A percentile compares a stretch with the other conserved stretches of the same genome.
These are phyloP conservation scores for Rhinichthys osculus DNA, from an alignment of 2,797 vertebrate species.

Conservation along the genomic window DNA sequence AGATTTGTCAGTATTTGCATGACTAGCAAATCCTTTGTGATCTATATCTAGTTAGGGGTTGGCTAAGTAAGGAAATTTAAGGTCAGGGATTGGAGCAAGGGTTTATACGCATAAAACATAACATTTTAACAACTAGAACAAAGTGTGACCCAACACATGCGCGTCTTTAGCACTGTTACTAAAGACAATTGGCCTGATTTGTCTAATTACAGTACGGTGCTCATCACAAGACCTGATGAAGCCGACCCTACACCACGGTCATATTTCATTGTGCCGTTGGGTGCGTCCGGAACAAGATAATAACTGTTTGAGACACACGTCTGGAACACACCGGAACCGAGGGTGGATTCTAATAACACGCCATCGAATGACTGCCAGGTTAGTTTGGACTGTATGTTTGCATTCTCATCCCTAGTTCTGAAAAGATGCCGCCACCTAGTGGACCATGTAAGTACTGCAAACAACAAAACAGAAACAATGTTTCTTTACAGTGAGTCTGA, in stretches of 20 bases:
- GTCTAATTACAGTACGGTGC: not conserved
- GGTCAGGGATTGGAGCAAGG: not conserved
- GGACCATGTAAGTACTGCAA: slow-evolving; percentile 48
- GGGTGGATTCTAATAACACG: not conserved
- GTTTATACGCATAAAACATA: not conserved
- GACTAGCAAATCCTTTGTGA: not conserved
- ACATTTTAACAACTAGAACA: not conserved
- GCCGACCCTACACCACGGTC: not conserved
- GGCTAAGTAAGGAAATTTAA: not conserved
- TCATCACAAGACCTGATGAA: not conserved
- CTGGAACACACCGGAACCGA: not conserved
- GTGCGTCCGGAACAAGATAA: not conserved
- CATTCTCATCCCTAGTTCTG: not conserved
- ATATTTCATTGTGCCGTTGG: not conserved
- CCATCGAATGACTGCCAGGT: not conserved
- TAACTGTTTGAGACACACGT: not conserved
- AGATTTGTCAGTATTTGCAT: not conserved
- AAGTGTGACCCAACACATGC: not conserved
- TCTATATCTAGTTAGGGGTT: not conserved
- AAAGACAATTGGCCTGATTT: slow-evolving; percentile 2
- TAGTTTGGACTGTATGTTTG: not conserved
- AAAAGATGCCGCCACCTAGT: slow-evolving; percentile 67
- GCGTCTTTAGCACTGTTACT: not conserved
- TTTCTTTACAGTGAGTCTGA: not conserved
- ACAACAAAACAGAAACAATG: not conserved